phyloP scores from a whole-genome alignment of 1,140 invertebrate genomes.

The Radopholus similis region DNA sequence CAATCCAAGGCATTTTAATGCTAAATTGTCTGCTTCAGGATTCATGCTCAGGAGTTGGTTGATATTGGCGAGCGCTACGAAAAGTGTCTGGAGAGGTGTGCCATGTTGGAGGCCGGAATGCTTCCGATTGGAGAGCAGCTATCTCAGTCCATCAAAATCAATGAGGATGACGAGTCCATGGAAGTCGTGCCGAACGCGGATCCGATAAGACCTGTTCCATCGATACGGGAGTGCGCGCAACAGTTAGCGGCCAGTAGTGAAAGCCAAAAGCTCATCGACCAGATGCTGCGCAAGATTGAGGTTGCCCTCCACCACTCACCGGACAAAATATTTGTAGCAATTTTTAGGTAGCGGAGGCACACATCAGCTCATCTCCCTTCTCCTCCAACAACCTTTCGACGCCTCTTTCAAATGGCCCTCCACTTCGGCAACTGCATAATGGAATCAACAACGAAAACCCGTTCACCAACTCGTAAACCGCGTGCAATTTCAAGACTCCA shows the following conservation, averaged over 20 bases:
- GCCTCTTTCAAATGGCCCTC: too few species aligned
- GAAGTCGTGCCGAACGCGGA: not conserved
- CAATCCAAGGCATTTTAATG: too few species aligned
- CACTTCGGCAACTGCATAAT: too few species aligned
- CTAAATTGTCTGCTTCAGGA: conserved; percentile 18
- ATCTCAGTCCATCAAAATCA: not conserved
- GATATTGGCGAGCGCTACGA: conserved; percentile 25
- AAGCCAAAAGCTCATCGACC: conserved; percentile 9
- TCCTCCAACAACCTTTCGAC: too few species aligned
- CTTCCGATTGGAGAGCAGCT: not conserved
- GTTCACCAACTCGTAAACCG: too few species aligned
- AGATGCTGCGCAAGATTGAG: conserved; percentile 18
- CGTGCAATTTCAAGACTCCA: too few species aligned
- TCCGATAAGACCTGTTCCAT: not conserved
- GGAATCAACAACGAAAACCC: too few species aligned
- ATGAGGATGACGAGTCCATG: not conserved
- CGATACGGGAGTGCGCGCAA: not conserved
- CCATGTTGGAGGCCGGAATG: conserved; percentile 24
- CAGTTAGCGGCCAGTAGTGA: not conserved
- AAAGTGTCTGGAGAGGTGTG: conserved; percentile 29
- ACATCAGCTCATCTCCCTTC: too few species aligned
- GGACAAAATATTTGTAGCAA: too few species aligned
- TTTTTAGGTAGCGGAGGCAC: too few species aligned
- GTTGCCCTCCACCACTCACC: too few species aligned
- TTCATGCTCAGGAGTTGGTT: conserved; percentile 23